Percentiles rank a stretch among this genome's conserved stretches.
Evolutionary conservation across 2,113 vertebrate species (phyloP).

Genomic region (Sminthopsis crassicaudata): DNA sequence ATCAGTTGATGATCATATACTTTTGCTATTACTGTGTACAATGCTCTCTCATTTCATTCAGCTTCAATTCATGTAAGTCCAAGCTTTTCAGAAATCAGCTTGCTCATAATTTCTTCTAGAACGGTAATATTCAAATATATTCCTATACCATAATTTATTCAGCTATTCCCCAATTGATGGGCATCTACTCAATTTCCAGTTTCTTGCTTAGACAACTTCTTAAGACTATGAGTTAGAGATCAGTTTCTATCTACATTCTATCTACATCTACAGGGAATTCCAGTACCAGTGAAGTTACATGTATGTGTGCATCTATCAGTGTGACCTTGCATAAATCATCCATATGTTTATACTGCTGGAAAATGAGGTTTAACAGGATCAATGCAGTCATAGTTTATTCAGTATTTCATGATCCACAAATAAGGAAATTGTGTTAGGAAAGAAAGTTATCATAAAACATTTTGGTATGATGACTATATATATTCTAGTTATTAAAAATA

Average conservation of each 20-base stretch:
- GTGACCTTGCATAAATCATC: background rate
- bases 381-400: background rate
- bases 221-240: background rate
- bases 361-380: background rate
- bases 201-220: background rate
- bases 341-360: background rate
- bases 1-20: too few relatives aligned
- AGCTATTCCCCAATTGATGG: too few relatives aligned
- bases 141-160: too few relatives aligned
- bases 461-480: background rate
- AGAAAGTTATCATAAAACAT: background rate
- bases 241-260: background rate
- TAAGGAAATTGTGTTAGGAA: background rate
- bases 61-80: too few relatives aligned
- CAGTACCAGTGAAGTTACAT: background rate
- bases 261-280: background rate
- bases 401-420: background rate
- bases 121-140: too few relatives aligned
- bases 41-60: too few relatives aligned
- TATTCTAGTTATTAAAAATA: background rate
- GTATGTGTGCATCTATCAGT: background rate
- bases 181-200: too few relatives aligned
- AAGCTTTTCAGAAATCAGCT: too few relatives aligned
- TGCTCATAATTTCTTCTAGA: too few relatives aligned
- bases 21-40: too few relatives aligned